Evolutionary conservation across 2,888 invertebrate genomes (phyloP), one percentile per base, ranked within the genome.

Genomic region (Neoascia interrupta): DNA sequence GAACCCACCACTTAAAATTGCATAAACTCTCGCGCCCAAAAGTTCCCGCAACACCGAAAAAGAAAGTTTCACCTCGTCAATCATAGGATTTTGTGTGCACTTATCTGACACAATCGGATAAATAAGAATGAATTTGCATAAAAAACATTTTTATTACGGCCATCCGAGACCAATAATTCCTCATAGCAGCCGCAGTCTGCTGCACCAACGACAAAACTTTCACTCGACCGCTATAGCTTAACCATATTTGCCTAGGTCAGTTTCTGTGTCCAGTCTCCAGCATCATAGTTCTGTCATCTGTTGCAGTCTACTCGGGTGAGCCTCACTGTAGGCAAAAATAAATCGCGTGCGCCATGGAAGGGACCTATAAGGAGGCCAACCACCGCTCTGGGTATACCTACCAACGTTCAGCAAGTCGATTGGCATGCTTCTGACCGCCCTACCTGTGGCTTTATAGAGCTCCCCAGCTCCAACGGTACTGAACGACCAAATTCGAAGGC

Each of bases 231-330:
- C 36, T 58, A 26, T 31, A 8, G 8, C 18, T 6, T 18, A n/a
- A n/a, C n/a, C n/a, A n/a, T n/a, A 26, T 61, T 72, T 5, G 41
- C 41, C 64, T 72, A 76, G 76, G 72, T 76, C 76, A 76, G 76
- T 76, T 66, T 53, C 31, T 41, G 45, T 61, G 60, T 43, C 54
- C 58, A 72, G 72, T 68, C 66, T 53, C 21, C 41, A 75, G 51
- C 72, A 60, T 15, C 47, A 34, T 34, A 26, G 41, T 68, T 61
- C 61, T 56, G 69, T 61, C 69, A 56, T 34, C 13, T 10, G 28
- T 21, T 61, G 69, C 61, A 75, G 63, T 75, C 75, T 69, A 69
- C 56, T 75, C 13, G 43, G 56, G 43, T 58, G 61, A 75, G 47
- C 56, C 72, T 47, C 21, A 10, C 15, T 15, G 36, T 28, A 28